phyloP scores from a whole-genome alignment of 2,797 vertebrate genomes.

The Sebastes cheni region DNA sequence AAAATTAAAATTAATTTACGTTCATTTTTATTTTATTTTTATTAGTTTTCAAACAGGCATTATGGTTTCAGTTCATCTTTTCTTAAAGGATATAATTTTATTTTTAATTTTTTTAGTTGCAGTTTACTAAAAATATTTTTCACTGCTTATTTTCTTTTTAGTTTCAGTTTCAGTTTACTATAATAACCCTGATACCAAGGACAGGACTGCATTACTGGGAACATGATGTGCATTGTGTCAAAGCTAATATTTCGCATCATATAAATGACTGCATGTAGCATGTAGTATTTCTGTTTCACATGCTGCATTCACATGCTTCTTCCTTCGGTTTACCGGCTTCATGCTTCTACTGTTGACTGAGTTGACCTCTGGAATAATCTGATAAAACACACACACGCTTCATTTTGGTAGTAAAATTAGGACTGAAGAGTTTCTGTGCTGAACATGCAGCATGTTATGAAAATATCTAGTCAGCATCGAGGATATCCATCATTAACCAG shows the following conservation, averaged over 20 bases:
- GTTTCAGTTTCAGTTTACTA: too few relatives aligned
- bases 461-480: background rate
- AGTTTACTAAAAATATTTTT: too few relatives aligned
- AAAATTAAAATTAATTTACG: too few relatives aligned
- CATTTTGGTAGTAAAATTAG: background rate
- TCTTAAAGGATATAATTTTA: too few relatives aligned
- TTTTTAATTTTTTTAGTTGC: too few relatives aligned
- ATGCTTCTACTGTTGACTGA: background rate
- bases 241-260: background rate
- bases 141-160: too few relatives aligned
- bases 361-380: background rate
- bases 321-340: background rate
- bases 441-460: constrained; percentile 17
- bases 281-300: background rate
- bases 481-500: constrained; percentile 25
- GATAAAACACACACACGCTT: background rate
- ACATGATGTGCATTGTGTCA: background rate
- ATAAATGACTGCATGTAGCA: background rate
- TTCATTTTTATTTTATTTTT: too few relatives aligned
- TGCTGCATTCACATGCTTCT: constrained; percentile 37
- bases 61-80: too few relatives aligned
- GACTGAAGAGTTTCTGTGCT: background rate
- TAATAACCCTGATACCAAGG: background rate
- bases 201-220: background rate
- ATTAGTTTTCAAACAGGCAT: too few relatives aligned